These are phyloP conservation scores for Melipona quadrifasciata DNA, from an alignment of 1,140 invertebrate genomes.

Conservation along the genomic window DNA sequence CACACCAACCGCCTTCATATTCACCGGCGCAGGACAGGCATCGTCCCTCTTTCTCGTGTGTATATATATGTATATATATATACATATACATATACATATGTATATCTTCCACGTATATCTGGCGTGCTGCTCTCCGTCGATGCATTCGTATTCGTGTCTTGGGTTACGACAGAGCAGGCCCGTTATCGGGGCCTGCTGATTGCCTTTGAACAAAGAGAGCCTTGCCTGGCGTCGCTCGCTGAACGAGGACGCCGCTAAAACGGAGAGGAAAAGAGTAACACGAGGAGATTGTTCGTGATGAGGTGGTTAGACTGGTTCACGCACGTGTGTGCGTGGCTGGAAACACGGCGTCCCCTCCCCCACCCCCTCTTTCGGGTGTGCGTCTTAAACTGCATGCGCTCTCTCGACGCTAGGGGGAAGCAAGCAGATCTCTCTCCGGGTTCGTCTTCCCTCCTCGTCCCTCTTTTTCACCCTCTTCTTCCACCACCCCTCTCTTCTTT, in stretches of 20 bases:
- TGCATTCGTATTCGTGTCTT: slow-evolving; percentile 72
- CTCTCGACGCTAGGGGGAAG: slow-evolving; percentile 47
- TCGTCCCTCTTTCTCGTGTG: slow-evolving; percentile 19
- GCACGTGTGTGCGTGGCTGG: slow-evolving; percentile 73
- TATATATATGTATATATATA: neutral
- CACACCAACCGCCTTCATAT: neutral
- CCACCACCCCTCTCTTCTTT: neutral
- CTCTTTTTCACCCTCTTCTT: slow-evolving; percentile 39
- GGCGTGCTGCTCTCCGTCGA: slow-evolving; percentile 61
- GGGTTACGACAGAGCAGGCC: slow-evolving; percentile 81
- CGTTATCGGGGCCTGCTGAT: slow-evolving; percentile 81
- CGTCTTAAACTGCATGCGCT: slow-evolving; percentile 69
- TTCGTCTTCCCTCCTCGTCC: slow-evolving; percentile 31
- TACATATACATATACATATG: too few species aligned
- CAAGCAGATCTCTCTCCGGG: slow-evolving; percentile 51
- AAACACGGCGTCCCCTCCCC: slow-evolving; percentile 59
- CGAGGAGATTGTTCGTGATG: slow-evolving; percentile 80
- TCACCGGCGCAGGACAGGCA: neutral
- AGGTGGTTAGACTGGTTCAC: slow-evolving; percentile 82
- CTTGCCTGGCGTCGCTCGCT: slow-evolving; percentile 50
- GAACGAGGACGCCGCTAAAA: slow-evolving; percentile 69
- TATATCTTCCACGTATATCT: slow-evolving; percentile 35
- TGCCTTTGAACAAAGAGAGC: slow-evolving; percentile 78
- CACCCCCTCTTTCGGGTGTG: slow-evolving; percentile 40
- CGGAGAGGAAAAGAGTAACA: slow-evolving; percentile 72